These are phyloP conservation scores for Cheilosia scutellata DNA, from an alignment of 2,888 invertebrate genomes.

Conservation along the genomic window DNA sequence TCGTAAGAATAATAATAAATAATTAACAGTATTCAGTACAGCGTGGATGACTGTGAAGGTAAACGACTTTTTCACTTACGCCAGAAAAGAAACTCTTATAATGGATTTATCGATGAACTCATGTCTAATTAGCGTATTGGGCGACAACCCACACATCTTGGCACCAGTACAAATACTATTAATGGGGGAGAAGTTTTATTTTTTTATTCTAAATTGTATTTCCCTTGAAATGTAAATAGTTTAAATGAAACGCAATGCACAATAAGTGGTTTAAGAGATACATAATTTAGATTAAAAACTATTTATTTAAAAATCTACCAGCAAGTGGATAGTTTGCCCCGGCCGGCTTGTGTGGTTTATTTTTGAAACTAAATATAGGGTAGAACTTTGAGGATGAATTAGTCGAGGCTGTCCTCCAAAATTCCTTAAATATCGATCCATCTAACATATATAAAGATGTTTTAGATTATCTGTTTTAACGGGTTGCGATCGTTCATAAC, in stretches of 20 bases:
- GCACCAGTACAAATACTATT: slow-evolving; percentile 25
- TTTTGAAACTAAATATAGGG: too few species aligned
- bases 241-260: slow-evolving; percentile 14
- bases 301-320: not conserved
- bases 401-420: too few species aligned
- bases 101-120: slow-evolving; percentile 66
- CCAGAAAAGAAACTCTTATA: slow-evolving; percentile 12
- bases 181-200: not conserved
- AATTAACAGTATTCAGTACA: slow-evolving; percentile 18
- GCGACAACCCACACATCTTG: slow-evolving; percentile 58
- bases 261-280: not conserved
- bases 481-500: too few species aligned
- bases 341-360: too few species aligned
- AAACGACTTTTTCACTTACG: slow-evolving; percentile 38
- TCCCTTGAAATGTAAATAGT: slow-evolving; percentile 7
- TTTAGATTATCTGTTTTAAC: too few species aligned
- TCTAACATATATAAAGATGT: too few species aligned
- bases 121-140: slow-evolving; percentile 53
- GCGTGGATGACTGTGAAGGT: slow-evolving; percentile 20
- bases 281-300: not conserved
- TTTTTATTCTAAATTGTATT: not conserved
- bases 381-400: too few species aligned
- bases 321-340: too few species aligned
- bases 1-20: slow-evolving; percentile 26
- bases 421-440: too few species aligned